A percentile compares a stretch with the other conserved stretches of the same genome.
Conservation (phyloP, 1,140 invertebrate species). For the Vanessa atalanta region DNA sequence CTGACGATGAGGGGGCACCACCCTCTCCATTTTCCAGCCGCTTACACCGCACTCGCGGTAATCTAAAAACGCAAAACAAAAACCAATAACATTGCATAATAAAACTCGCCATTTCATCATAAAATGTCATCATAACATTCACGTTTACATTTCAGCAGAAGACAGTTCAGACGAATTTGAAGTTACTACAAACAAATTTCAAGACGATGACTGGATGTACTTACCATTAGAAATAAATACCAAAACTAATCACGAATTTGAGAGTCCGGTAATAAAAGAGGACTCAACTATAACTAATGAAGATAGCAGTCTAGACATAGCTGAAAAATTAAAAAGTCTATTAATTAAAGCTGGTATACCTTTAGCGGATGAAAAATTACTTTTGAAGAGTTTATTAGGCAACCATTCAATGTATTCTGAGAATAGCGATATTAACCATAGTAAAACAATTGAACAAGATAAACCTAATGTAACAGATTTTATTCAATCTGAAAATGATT, state of each 20-base stretch:
- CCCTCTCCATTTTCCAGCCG: constrained; percentile 49
- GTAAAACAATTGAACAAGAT: constrained; percentile 13
- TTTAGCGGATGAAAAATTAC: constrained; percentile 57
- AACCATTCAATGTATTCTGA: constrained; percentile 77
- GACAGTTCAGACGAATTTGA: constrained; percentile 77
- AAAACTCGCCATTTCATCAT: constrained; percentile 55
- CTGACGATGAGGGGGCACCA: constrained; percentile 67
- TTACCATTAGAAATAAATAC: constrained; percentile 62
- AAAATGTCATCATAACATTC: constrained; percentile 66
- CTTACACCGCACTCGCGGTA: constrained; percentile 68
- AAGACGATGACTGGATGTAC: constrained; percentile 76
- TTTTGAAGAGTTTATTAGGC: constrained; percentile 59
- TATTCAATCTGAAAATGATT: constrained; percentile 73
- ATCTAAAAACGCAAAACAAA: constrained; percentile 54
- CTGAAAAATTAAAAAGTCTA: constrained; percentile 56
- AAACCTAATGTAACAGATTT: constrained; percentile 52
- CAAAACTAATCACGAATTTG: constrained; percentile 41
- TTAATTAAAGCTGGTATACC: constrained; percentile 59
- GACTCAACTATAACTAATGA: constrained; percentile 34
- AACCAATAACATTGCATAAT: constrained; percentile 58
- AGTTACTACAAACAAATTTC: constrained; percentile 58
- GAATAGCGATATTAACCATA: not conserved
- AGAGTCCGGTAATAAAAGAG: constrained; percentile 32
- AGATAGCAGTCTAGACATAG: constrained; percentile 51
- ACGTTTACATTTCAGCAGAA: constrained; percentile 77